A percentile compares a stretch with the other conserved stretches of the same genome.
Conservation (phyloP, 1,140 invertebrate genomes). For the Drosophila obscura region DNA sequence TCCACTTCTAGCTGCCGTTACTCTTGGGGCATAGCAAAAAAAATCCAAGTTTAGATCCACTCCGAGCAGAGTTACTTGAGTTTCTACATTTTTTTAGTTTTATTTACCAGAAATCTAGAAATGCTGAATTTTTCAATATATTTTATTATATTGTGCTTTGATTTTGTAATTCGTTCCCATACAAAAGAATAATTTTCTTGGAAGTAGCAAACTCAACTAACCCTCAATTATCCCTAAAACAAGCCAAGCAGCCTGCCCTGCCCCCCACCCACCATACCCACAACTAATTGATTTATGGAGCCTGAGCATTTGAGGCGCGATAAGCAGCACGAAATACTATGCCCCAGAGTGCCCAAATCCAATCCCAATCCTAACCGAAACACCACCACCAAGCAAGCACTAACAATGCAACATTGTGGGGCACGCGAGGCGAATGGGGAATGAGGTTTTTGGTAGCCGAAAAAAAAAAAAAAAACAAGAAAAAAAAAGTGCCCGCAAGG, state of each 20-base stretch:
- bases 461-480: conserved; percentile 15
- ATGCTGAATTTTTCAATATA: too few species aligned
- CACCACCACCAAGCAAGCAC: conserved; percentile 3
- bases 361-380: neutral
- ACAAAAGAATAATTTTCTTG: conserved; percentile 1
- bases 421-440: conserved; percentile 63
- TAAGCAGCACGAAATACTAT: conserved; percentile 61
- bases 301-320: conserved; percentile 55
- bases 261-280: neutral
- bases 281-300: conserved; percentile 72
- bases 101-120: too few species aligned
- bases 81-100: too few species aligned
- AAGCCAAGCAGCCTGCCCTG: conserved; percentile 14
- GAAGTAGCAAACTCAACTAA: conserved; percentile 15
- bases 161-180: conserved; percentile 15
- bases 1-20: too few species aligned
- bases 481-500: conserved; percentile 57
- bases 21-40: too few species aligned
- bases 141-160: neutral
- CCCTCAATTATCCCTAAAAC: conserved; percentile 34
- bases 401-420: conserved; percentile 32
- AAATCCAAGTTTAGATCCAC: too few species aligned
- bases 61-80: too few species aligned
- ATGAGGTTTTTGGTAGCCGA: conserved; percentile 50
- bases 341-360: conserved; percentile 18